phyloP scores from a whole-genome alignment of 2,113 vertebrate species.

The Agelaius phoeniceus region DNA sequence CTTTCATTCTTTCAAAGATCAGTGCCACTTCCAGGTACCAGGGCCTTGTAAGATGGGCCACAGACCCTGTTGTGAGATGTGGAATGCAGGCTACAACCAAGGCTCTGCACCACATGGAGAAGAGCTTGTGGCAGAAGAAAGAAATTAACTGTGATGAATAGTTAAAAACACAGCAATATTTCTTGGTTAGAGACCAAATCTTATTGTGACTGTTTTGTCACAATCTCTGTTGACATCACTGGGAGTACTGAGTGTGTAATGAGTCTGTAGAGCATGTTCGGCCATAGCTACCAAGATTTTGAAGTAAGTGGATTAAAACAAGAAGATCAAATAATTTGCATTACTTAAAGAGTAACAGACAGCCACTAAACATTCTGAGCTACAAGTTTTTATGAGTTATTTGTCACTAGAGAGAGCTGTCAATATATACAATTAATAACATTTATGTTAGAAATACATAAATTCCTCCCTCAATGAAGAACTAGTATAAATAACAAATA shows the following conservation, averaged over 20 bases:
- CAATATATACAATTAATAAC: slow-evolving; percentile 30
- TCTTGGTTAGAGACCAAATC: neutral
- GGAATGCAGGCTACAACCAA: neutral
- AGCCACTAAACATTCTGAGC: neutral
- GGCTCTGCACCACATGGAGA: neutral
- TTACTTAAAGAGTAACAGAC: neutral
- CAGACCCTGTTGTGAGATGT: neutral
- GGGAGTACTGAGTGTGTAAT: neutral
- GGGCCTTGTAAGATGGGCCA: neutral
- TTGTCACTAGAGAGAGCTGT: slow-evolving; percentile 51
- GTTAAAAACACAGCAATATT: neutral
- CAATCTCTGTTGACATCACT: neutral
- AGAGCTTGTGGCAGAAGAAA: neutral
- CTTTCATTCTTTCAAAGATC: neutral
- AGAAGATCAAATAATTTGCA: neutral
- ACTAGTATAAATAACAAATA: slow-evolving; percentile 6
- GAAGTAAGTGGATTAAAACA: neutral
- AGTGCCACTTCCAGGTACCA: neutral
- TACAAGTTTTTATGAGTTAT: slow-evolving; percentile 25
- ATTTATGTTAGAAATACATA: slow-evolving; percentile 13
- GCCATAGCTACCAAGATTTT: neutral
- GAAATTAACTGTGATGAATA: neutral
- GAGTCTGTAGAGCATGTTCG: neutral
- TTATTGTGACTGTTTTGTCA: neutral
- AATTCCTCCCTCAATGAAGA: neutral